Evolutionary conservation across 2,888 invertebrate genomes (phyloP).

Genomic region (Heliconius ismenius): DNA sequence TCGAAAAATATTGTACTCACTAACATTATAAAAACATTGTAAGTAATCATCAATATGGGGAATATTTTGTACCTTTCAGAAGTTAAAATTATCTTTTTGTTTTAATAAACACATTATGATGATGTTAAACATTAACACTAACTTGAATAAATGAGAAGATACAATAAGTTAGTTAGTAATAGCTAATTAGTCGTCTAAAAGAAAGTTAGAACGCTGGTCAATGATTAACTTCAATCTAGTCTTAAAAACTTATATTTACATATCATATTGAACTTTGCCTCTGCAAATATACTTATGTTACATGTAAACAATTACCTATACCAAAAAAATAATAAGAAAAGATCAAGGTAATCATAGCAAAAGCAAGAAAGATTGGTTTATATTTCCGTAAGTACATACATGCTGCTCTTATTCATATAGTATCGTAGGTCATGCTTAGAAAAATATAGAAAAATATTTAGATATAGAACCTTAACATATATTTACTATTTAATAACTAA

Average conservation of each 20-base stretch:
- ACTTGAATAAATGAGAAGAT: neutral
- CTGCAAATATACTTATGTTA: constrained; percentile 44
- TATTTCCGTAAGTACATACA: neutral
- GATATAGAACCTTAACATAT: neutral
- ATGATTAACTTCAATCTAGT: constrained; percentile 79
- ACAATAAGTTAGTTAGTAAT: constrained; percentile 11
- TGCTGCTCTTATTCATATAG: neutral
- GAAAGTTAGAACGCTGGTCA: constrained; percentile 56
- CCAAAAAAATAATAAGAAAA: constrained; percentile 62
- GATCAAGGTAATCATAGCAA: constrained; percentile 79
- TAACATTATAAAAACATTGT: constrained; percentile 31
- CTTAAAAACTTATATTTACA: constrained; percentile 52
- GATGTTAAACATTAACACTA: constrained; percentile 9
- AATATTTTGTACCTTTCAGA: constrained; percentile 72
- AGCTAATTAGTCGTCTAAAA: constrained; percentile 45
- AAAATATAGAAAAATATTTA: neutral
- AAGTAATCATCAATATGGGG: constrained; percentile 45
- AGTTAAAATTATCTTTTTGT: constrained; percentile 22
- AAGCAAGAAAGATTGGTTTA: constrained; percentile 35
- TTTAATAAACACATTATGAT: neutral
- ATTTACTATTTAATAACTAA: constrained; percentile 17
- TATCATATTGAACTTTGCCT: constrained; percentile 33
- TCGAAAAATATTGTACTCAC: constrained; percentile 42
- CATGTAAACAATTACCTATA: constrained; percentile 48
- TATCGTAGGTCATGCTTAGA: neutral